Evolutionary conservation across 2,797 vertebrate species (phyloP), one percentile per base, ranked within the genome.

Genomic region (Aythya fuligula): DNA sequence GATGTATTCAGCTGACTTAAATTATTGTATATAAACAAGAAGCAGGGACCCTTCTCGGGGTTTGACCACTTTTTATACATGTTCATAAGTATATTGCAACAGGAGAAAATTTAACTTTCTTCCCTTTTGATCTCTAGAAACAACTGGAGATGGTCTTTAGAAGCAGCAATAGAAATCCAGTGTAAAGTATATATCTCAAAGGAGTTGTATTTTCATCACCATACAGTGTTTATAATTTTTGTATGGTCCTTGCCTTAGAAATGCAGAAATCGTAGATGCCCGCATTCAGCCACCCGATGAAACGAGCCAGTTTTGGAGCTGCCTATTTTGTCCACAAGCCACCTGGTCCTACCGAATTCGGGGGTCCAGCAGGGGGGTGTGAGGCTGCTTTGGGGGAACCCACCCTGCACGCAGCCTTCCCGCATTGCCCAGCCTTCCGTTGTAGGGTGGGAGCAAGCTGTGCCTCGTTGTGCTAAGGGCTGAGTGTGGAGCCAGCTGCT

Each of bases 21-120:
- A 98, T 99, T 98, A 99, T 99, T 99, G 99, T 99, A 99, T 97
- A 99, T 98, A 98, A 98, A 98, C 49, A 96, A 97, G 97, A 98
- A 98, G 97, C 97, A 97, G 97, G 96, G 95, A 97, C 97, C 98
- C 98, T 96, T 65, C 84, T 94, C 61, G 47, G 98, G 98, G 98
- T 96, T 97, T 98, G 97, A 98, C 98, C 97, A 98, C 98, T 98
- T 98, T 98, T 98, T 98, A 97, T 98, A 98, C 98, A 97, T 97
- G 96, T 97, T 98, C 98, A 96, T 98, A 96, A 95, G 94, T 95
- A 86, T 97, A 97, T 89, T 96, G 95, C 93, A 95, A 95, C 95
- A 97, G 94, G 91, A 97, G 85, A 96, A 93, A 93, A 84, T 84
- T 82, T 82, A 88, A 92, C 80, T 97, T 97, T 96, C 95, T 96